Evolutionary conservation across 2,113 vertebrate genomes (phyloP), one percentile per base, ranked within the genome.

Genomic region (Epinephelus cyanopodus): DNA sequence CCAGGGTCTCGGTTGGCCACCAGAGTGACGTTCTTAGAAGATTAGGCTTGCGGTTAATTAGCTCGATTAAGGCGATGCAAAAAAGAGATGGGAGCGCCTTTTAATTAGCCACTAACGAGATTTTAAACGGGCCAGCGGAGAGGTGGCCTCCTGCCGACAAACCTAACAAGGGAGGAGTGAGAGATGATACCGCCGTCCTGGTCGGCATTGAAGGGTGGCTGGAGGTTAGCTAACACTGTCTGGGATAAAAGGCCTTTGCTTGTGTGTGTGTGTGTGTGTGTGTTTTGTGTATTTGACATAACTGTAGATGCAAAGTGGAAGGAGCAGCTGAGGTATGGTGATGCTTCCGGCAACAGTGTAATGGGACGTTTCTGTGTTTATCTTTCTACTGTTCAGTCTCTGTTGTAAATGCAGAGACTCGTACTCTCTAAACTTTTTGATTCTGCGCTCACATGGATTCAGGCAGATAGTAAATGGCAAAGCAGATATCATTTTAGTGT

Each of bases 61-160:
- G 91, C 89, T 89, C 90, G 92, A 94, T 95, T 95, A 94, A 90
- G 87, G 89, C 67, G 83, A 93, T 78, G 91, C 89, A 91, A 92
- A 89, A 92, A 92, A 89, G 88, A 93, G 92, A 93, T 79, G 85
- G 89, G 87, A 92, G 92, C 85, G 73, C 68, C 88, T 91, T 95
- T 95, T 94, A 96, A 96, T 96, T 95, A 95, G 93, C 91, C 90
- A 88, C 92, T 94, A 95, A 95, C 92, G 79, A 94, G 93, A 94
- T 95, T 95, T 93, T 87, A 94, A 95, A 94, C 83, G 89, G 93
- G 93, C 93, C 93, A 94, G 90, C 54, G 60, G 92, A 94, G 92
- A 94, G 90, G 89, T 92, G 91, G 87, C 86, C 86, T 92, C 92
- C 89, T 91, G 90, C 90, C 25, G 88, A 90, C 50, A 84, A 80